Conservation (phyloP, 2,113 vertebrate species). For the Geococcyx californianus region DNA sequence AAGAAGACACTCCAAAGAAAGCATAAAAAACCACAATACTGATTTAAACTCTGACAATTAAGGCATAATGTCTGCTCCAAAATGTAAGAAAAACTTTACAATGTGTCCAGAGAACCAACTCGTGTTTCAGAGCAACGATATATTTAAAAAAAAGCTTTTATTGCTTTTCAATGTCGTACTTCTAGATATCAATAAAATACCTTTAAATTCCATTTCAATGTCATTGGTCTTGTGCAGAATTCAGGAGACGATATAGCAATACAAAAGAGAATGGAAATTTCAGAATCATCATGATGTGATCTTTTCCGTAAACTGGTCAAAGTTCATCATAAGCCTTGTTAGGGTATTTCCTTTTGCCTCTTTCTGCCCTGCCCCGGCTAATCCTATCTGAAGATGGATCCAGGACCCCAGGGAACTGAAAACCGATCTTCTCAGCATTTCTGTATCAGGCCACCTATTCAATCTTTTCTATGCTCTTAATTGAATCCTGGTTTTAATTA, state of each 20-base stretch:
- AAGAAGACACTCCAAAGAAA: not conserved
- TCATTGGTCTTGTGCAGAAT: not conserved
- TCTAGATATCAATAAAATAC: not conserved
- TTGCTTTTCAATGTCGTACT: not conserved
- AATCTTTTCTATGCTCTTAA: not conserved
- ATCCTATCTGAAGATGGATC: not conserved
- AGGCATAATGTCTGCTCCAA: not conserved
- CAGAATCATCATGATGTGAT: rapidly evolving
- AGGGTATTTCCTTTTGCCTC: not conserved
- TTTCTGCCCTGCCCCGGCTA: not conserved
- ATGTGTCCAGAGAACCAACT: not conserved
- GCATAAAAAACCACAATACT: not conserved
- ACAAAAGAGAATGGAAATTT: not conserved
- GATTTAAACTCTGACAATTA: not conserved
- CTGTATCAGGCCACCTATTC: not conserved
- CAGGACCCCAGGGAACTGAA: not conserved
- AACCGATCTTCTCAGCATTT: not conserved
- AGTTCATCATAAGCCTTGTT: not conserved
- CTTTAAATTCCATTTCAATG: slow-evolving; percentile 13
- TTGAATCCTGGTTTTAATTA: slow-evolving; percentile 18
- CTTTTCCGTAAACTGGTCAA: not conserved
- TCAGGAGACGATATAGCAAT: not conserved
- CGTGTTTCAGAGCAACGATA: not conserved
- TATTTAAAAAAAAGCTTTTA: not conserved
- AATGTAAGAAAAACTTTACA: not conserved